Evolutionary conservation across 2,797 vertebrate species (phyloP).

Genomic region (Gila robusta): DNA sequence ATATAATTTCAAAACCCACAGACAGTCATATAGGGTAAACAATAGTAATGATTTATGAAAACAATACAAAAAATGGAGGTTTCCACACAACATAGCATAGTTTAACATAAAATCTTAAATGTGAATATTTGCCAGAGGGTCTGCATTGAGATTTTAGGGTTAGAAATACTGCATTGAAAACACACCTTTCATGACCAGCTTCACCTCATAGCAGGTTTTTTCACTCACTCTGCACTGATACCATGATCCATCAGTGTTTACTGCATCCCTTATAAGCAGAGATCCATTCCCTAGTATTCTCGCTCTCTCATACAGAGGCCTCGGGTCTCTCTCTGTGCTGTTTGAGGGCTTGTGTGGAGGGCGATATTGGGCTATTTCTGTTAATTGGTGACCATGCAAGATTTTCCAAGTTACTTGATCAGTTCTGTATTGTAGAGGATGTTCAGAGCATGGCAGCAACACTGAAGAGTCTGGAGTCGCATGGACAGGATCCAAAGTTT

Average conservation of each 20-base stretch:
- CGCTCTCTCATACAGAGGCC: too few species aligned
- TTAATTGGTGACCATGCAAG: not conserved
- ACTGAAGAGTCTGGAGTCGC: not conserved
- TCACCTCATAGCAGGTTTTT: conserved; percentile 36
- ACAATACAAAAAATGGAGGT: not conserved
- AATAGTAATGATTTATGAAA: not conserved
- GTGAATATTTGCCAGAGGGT: not conserved
- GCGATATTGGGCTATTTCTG: not conserved
- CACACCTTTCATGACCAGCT: conserved; percentile 41
- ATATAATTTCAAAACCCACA: too few species aligned
- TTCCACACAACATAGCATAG: not conserved
- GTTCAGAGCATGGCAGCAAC: conserved; percentile 40
- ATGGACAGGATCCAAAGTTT: not conserved
- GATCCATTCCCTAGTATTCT: too few species aligned
- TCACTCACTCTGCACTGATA: not conserved
- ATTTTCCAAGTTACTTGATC: conserved; percentile 34
- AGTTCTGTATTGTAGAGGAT: not conserved
- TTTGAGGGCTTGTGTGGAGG: not conserved
- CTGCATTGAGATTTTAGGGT: not conserved
- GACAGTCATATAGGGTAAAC: too few species aligned
- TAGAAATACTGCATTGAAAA: not conserved
- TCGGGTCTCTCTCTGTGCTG: not conserved
- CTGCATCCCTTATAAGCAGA: too few species aligned
- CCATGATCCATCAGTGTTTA: too few species aligned
- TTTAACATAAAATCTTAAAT: not conserved